These are phyloP conservation scores for Muntiacus muntjak DNA, from an alignment of 2,113 vertebrate genomes.

Conservation along the genomic window DNA sequence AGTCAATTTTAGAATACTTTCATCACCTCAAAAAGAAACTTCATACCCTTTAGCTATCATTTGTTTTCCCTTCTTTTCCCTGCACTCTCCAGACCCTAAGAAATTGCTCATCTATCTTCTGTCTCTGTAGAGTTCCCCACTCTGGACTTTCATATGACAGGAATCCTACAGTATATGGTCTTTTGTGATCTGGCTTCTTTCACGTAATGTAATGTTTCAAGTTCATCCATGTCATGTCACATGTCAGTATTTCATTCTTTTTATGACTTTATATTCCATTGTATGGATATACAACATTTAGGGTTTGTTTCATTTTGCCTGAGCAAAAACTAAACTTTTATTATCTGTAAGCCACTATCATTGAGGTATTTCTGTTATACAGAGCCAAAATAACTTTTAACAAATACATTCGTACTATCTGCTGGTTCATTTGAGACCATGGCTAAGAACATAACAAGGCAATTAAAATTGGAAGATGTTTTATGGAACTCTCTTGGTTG, in stretches of 20 bases:
- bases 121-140: background rate
- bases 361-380: background rate
- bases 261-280: background rate
- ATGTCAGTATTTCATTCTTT: background rate
- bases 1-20: background rate
- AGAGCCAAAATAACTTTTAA: background rate
- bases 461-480: background rate
- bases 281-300: background rate
- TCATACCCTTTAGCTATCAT: background rate
- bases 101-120: background rate
- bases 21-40: background rate
- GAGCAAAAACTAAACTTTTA: background rate
- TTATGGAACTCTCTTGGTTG: background rate
- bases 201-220: background rate
- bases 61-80: too few relatives aligned
- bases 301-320: background rate
- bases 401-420: background rate
- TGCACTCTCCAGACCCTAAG: background rate
- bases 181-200: background rate
- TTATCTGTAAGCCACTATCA: background rate
- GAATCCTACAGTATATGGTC: background rate
- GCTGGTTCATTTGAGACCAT: background rate
- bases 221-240: background rate
- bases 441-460: background rate
- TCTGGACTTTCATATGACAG: background rate